Base-by-base conservation (phyloP, 1,140 invertebrate genomes). In the Bombus terrestris region DNA sequence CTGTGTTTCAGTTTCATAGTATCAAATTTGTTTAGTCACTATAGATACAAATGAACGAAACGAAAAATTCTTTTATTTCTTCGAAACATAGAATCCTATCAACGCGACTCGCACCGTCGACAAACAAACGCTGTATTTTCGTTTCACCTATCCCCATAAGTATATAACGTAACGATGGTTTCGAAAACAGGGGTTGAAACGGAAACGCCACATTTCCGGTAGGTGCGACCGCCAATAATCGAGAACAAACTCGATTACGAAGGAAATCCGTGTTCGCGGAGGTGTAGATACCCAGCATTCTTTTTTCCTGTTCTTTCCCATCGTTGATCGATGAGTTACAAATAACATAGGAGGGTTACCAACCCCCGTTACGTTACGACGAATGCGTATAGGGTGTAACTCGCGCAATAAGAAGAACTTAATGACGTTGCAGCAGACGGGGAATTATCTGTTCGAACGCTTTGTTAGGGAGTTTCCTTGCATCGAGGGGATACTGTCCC, bases 361-460 rank as follows among this genome's bases (percentile, higher is more conserved):
- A 66, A 77, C 82, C 86, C 86, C 80, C 75, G 71, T 41, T 59
- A 37, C 39, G 84, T 69, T 43, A 77, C 80, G 72, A 87, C 86
- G 88, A 77, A 81, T 85, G 89, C 83, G 90, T 85, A 77, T 82
- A 86, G 88, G 90, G 89, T 91, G 89, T 91, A 87, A 81, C 81
- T 85, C 59, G 88, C 75, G 86, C 89, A 90, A 92, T 89, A 91
- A 92, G 89, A 91, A 93, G 92, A 92, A 92, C 91, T 93, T 93
- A 93, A 93, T 92, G 92, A 93, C 91, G 92, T 91, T 92, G 92
- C 92, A 92, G 91, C 88, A 79, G 88, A 86, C 88, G 86, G 90
- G 82, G 90, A 93, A 92, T 93, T 92, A 92, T 93, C 88, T 88
- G 82, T 85, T 80, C 47, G 73, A 73, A 35, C 85, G 88, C 82